Conservation (phyloP, 2,113 vertebrate species). For the Ochotona curzoniae region DNA sequence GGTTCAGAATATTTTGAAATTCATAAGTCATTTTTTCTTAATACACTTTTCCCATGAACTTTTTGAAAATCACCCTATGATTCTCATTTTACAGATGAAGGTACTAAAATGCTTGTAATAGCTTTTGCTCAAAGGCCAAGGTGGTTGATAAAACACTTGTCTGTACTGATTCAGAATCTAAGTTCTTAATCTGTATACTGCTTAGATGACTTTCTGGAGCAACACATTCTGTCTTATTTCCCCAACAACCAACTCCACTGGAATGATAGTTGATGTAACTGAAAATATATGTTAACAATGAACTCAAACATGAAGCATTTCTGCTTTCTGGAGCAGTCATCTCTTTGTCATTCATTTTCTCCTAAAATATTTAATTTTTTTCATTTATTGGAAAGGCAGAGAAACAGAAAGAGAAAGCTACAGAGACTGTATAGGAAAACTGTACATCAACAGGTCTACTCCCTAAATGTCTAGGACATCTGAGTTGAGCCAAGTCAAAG, state of each 20-base stretch:
- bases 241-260: not conserved
- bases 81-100: not conserved
- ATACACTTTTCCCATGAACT: too few relatives aligned
- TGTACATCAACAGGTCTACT: too few relatives aligned
- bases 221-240: constrained; percentile 31
- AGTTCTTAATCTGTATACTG: not conserved
- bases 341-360: constrained; percentile 23
- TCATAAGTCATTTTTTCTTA: too few relatives aligned
- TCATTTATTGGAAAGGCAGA: too few relatives aligned
- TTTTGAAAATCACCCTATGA: not conserved
- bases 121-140: constrained; percentile 21
- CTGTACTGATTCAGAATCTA: not conserved
- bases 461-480: too few relatives aligned
- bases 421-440: too few relatives aligned
- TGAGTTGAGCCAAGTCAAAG: too few relatives aligned
- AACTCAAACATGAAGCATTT: not conserved
- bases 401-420: too few relatives aligned
- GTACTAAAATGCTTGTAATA: not conserved
- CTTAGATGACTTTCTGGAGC: not conserved
- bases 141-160: not conserved
- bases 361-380: too few relatives aligned
- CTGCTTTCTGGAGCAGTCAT: not conserved
- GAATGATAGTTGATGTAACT: not conserved
- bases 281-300: not conserved
- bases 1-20: too few relatives aligned